Evolutionary conservation across 2,888 invertebrate genomes (phyloP).

Genomic region (Cephus pulcher): DNA sequence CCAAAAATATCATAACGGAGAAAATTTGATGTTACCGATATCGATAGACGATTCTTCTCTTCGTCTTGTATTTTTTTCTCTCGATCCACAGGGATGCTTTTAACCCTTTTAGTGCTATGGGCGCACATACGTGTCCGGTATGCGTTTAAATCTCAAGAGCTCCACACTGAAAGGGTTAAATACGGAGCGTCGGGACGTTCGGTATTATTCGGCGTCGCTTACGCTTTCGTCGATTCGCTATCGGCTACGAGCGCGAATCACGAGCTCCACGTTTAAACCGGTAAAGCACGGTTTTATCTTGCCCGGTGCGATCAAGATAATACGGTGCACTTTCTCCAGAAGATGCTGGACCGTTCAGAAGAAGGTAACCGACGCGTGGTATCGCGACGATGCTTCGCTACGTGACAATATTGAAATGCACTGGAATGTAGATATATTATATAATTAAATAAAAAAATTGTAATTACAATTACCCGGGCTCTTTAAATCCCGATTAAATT

Average conservation of each 20-base stretch:
- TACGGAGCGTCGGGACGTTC: background rate
- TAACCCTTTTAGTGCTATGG: too few relatives aligned
- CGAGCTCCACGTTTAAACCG: background rate
- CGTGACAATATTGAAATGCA: background rate
- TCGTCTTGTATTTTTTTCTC: background rate
- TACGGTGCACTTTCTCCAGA: background rate
- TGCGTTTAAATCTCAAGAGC: too few relatives aligned
- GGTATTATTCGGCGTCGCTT: background rate
- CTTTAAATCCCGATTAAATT: background rate
- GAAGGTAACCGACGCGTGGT: background rate
- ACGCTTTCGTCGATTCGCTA: background rate
- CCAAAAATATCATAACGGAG: background rate
- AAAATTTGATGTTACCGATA: background rate
- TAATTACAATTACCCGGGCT: too few relatives aligned
- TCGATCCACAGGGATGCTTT: background rate
- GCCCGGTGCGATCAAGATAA: background rate
- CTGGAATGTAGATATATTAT: background rate
- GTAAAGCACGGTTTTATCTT: conserved; percentile 1
- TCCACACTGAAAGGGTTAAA: background rate
- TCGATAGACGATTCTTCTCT: background rate
- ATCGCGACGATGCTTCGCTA: background rate
- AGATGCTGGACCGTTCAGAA: background rate
- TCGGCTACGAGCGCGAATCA: background rate
- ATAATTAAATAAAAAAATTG: too few relatives aligned
- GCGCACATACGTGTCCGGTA: too few relatives aligned